Percentiles rank a stretch among this genome's conserved stretches.
These are phyloP conservation scores for Takifugu bimaculatus DNA, from an alignment of 2,113 vertebrate species.

Conservation along the genomic window DNA sequence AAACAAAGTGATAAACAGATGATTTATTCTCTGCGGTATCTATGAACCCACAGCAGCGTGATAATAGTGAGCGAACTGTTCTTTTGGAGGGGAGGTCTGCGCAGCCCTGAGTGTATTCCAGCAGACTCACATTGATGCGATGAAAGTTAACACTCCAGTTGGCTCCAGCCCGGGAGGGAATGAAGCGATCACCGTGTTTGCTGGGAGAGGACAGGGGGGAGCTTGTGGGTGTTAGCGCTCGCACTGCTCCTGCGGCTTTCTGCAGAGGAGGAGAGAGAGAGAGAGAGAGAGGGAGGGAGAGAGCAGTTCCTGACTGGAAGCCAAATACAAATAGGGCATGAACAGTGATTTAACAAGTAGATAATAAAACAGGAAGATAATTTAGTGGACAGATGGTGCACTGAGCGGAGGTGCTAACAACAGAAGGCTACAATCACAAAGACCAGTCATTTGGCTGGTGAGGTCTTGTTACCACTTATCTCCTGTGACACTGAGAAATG, in stretches of 20 bases:
- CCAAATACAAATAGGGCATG: constrained; percentile 35
- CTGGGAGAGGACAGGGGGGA: constrained; percentile 95
- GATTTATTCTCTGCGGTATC: neutral
- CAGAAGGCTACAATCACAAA: constrained; percentile 44
- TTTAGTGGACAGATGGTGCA: constrained; percentile 51
- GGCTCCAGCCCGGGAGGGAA: constrained; percentile 93
- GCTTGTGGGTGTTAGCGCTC: constrained; percentile 89
- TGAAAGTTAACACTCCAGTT: constrained; percentile 99
- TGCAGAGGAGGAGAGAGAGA: constrained; percentile 33
- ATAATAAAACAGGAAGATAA: constrained; percentile 27
- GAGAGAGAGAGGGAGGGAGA: constrained; percentile 12
- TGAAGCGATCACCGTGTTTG: constrained; percentile 96
- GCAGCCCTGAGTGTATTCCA: neutral
- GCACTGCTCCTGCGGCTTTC: constrained; percentile 80
- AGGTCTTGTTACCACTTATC: constrained; percentile 44
- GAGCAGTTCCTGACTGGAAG: constrained; percentile 22
- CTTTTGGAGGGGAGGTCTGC: constrained; percentile 29
- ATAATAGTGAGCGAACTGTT: constrained; percentile 11
- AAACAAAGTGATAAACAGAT: constrained; percentile 12
- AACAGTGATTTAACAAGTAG: constrained; percentile 31
- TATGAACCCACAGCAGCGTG: no score
- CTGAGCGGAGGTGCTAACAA: constrained; percentile 44
- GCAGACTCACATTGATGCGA: constrained; percentile 87
- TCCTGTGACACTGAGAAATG: constrained; percentile 32
- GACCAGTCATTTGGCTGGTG: constrained; percentile 38